phyloP scores from a whole-genome alignment of 2,113 vertebrate species.

The Myotis brandtii region DNA sequence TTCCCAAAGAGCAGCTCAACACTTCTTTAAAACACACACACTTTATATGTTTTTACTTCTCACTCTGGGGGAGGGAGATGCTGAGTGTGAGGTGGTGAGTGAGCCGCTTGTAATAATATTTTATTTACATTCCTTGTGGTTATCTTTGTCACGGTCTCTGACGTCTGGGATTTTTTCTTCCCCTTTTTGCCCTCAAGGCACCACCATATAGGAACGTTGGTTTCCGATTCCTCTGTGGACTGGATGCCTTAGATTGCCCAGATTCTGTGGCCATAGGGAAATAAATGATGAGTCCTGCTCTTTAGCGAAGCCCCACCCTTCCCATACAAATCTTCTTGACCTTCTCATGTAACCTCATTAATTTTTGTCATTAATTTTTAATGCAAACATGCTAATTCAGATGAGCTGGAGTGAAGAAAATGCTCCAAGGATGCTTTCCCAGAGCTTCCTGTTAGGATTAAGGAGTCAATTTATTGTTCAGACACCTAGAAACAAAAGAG shows the following conservation, averaged over 20 bases:
- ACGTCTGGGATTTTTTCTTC: neutral
- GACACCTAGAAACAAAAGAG: constrained; percentile 50
- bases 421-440: constrained; percentile 1
- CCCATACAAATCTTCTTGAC: neutral
- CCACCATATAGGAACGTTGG: neutral
- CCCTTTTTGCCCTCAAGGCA: neutral
- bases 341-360: neutral
- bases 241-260: neutral
- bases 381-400: constrained; percentile 10
- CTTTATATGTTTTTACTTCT: constrained; percentile 39
- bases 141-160: constrained; percentile 47
- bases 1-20: neutral
- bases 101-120: constrained; percentile 29
- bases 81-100: constrained; percentile 32
- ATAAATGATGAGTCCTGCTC: neutral
- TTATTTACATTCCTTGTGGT: constrained; percentile 66
- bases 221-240: neutral
- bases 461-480: constrained; percentile 37
- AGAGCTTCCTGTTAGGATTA: constrained; percentile 34
- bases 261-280: neutral
- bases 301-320: neutral
- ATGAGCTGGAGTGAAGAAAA: constrained; percentile 25
- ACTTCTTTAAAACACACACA: neutral
- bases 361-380: constrained; percentile 47
- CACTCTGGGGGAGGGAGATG: neutral